phyloP scores from a whole-genome alignment of 2,797 vertebrate species.

The Thunnus albacares region DNA sequence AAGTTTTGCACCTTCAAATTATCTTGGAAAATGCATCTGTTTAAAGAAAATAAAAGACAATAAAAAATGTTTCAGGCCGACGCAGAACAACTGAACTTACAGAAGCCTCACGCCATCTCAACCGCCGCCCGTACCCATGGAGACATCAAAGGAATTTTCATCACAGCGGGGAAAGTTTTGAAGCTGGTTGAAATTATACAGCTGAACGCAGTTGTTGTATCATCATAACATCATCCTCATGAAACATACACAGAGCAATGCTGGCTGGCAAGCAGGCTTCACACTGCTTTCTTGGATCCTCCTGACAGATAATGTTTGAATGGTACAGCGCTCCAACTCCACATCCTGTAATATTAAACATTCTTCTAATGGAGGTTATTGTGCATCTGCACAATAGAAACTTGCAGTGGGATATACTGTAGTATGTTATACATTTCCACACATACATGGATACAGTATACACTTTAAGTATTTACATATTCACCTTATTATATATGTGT shows the following conservation, averaged over 20 bases:
- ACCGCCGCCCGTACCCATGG: slow-evolving; percentile 11
- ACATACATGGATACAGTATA: neutral
- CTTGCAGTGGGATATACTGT: neutral
- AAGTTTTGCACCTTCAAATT: slow-evolving; percentile 19
- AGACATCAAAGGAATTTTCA: slow-evolving; percentile 65
- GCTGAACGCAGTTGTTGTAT: slow-evolving; percentile 64
- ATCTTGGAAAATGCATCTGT: neutral
- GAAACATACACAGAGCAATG: slow-evolving; percentile 58
- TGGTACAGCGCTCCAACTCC: neutral
- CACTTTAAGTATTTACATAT: neutral
- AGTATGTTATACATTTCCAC: neutral
- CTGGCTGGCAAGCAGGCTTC: slow-evolving; percentile 35
- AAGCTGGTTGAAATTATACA: slow-evolving; percentile 52
- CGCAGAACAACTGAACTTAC: slow-evolving; percentile 5
- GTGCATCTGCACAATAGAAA: neutral
- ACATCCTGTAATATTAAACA: slow-evolving; percentile 26
- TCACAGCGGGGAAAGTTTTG: slow-evolving; percentile 54
- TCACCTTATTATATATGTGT: neutral
- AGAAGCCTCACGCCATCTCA: neutral
- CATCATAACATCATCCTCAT: slow-evolving; percentile 75
- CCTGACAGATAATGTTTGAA: slow-evolving; percentile 47
- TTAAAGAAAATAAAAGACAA: slow-evolving; percentile 22
- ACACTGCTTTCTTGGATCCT: slow-evolving; percentile 20
- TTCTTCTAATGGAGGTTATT: neutral
- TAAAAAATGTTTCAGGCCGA: slow-evolving; percentile 4